A percentile compares a stretch with the other conserved stretches of the same genome.
phyloP scores from a whole-genome alignment of 2,797 vertebrate genomes.

The Pelobates cultripes region DNA sequence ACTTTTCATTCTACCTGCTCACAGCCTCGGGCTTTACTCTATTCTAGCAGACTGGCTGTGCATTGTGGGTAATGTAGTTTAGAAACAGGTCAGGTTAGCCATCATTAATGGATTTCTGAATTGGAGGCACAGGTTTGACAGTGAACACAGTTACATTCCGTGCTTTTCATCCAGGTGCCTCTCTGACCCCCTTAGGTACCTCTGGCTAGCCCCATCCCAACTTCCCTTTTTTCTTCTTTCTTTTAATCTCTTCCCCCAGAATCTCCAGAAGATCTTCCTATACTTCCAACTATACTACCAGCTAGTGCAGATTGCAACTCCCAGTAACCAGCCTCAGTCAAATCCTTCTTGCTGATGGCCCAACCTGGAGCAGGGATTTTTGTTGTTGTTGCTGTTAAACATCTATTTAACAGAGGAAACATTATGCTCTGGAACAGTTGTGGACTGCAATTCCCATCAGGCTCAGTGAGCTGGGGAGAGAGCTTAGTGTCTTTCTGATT shows the following conservation, averaged over 20 bases:
- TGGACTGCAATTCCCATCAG: neutral
- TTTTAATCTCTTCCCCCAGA: neutral
- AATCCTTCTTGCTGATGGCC: neutral
- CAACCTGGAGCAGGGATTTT: neutral
- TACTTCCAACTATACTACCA: neutral
- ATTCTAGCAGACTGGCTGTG: no score
- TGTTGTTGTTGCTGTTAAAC: no score
- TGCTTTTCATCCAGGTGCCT: constrained; percentile 8
- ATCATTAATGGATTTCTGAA: neutral
- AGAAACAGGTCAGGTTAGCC: no score
- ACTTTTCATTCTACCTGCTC: no score
- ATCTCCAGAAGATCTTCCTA: neutral
- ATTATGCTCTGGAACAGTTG: no score
- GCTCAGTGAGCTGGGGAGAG: neutral
- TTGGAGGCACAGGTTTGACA: neutral
- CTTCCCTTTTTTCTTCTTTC: neutral
- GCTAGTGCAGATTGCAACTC: neutral
- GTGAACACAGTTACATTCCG: neutral
- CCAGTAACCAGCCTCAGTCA: neutral
- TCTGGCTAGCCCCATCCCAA: neutral
- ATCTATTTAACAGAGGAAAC: no score
- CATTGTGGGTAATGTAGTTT: no score
- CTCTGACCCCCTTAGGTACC: neutral
- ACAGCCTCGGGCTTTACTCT: no score
- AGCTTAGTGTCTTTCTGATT: no score